A percentile compares a stretch with the other conserved stretches of the same genome.
Evolutionary conservation across 2,888 invertebrate genomes (phyloP).

Genomic region (Hyles lineata): DNA sequence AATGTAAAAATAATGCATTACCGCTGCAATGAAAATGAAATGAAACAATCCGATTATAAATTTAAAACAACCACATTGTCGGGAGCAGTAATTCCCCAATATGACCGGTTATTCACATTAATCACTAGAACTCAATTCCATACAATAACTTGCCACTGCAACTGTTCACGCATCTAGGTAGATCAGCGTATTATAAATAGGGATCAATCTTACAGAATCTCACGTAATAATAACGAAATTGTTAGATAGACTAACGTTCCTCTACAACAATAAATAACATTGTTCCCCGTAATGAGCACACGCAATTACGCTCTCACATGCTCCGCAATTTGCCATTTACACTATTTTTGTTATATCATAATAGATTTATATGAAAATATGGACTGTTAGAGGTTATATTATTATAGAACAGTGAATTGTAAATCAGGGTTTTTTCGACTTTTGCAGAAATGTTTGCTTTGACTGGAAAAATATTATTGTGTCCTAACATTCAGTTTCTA

Average conservation of each 20-base stretch:
- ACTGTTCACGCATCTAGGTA: background rate
- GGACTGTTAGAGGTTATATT: too few relatives aligned
- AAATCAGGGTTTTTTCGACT: too few relatives aligned
- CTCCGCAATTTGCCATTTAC: slow-evolving; percentile 32
- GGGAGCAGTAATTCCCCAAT: background rate
- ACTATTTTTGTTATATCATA: too few relatives aligned
- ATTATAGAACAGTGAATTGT: too few relatives aligned
- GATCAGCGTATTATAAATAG: background rate
- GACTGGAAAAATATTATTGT: too few relatives aligned
- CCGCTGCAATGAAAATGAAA: background rate
- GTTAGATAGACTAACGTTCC: slow-evolving; percentile 38
- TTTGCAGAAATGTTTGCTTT: too few relatives aligned
- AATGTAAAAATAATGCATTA: background rate
- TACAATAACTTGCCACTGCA: slow-evolving; percentile 16
- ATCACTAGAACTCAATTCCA: slow-evolving; percentile 19
- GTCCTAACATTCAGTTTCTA: too few relatives aligned
- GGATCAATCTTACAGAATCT: slow-evolving; percentile 10
- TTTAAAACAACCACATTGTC: slow-evolving; percentile 3
- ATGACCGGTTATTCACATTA: background rate
- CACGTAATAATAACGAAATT: background rate
- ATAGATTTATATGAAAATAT: too few relatives aligned
- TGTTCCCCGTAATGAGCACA: slow-evolving; percentile 75
- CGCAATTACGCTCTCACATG: slow-evolving; percentile 25
- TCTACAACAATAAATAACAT: slow-evolving; percentile 44
- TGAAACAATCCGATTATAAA: slow-evolving; percentile 20